Conservation (phyloP, 1,140 invertebrate species). For the Acromyrmex charruanus region DNA sequence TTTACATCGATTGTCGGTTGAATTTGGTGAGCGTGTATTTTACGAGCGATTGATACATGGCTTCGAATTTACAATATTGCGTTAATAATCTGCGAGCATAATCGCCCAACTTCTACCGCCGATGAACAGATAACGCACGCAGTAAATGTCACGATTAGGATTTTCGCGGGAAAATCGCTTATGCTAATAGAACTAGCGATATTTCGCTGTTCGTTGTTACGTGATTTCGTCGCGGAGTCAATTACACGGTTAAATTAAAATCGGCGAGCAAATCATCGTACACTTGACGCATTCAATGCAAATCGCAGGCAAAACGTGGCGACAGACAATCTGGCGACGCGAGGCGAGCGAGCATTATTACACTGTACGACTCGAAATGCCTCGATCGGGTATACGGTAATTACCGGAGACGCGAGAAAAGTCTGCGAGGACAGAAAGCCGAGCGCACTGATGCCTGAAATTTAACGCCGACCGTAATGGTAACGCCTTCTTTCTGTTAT, state of each 20-base stretch:
- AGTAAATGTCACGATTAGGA: slow-evolving; percentile 25
- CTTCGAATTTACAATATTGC: not conserved
- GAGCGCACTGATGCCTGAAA: slow-evolving; percentile 52
- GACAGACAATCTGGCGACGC: slow-evolving; percentile 26
- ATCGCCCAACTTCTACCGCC: not conserved
- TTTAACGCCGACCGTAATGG: slow-evolving; percentile 26
- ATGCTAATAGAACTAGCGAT: slow-evolving; percentile 1
- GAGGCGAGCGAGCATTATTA: not conserved
- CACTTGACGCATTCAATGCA: slow-evolving; percentile 54
- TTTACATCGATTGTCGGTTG: slow-evolving; percentile 13
- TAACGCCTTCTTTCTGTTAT: slow-evolving; percentile 28
- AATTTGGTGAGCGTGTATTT: not conserved
- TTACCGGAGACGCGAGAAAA: slow-evolving; percentile 31
- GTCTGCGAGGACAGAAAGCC: slow-evolving; percentile 39
- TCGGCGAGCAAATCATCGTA: slow-evolving; percentile 32
- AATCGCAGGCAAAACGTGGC: slow-evolving; percentile 17
- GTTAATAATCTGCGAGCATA: not conserved
- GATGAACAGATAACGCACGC: not conserved
- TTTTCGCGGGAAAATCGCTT: slow-evolving; percentile 32
- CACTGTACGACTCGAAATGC: slow-evolving; percentile 8
- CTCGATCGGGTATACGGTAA: slow-evolving; percentile 18
- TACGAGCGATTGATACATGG: not conserved
- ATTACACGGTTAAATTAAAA: slow-evolving; percentile 56
- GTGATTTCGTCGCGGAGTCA: slow-evolving; percentile 31
- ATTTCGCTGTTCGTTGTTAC: slow-evolving; percentile 24